Base-by-base conservation (phyloP, 2,888 invertebrate species). In the Ephialtes manifestator region DNA sequence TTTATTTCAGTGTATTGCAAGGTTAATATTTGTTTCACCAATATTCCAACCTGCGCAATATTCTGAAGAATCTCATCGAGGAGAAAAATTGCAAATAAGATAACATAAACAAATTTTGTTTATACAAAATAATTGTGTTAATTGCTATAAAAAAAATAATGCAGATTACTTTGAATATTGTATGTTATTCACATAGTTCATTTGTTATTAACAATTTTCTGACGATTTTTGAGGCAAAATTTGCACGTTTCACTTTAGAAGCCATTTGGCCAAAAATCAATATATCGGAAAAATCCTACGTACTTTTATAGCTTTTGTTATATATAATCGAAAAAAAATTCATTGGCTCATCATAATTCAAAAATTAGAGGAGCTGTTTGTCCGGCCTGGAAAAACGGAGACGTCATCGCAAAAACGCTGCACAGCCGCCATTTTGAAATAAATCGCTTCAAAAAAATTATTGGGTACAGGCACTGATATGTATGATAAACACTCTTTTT, bases 361-460 rank as follows among this genome's bases (percentile, higher is more conserved):
- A 31, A 31, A 31, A 31, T 31, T 31, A 31, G 3, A 31, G 5
- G 31, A 31, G 31, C 31, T 5, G 31, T 31, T 31, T 31, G 24
- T 58, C 28, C 58, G 58, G 58, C 60, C 60, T 35, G n/a, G 35
- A 60, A 60, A 60, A 60, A 60, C 60, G 60, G 31, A 60, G 60
- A 88, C 87, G 86, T 80, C 24, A 24, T 67, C 48, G 48, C 68
- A 68, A 60, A 60, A 74, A 74, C 58, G 74, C 60, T 74, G 28
- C 28, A 43, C 48, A 7, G 60, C 46, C 74, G 48, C 74, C 46
- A 60, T 48, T 74, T 74, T 60, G 43, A 24, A 46, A 74, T 48
- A 15, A 60, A 60, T 60, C 31, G 74, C 74, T 48, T 74, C 46
- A 60, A 74, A 74, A 60, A 74, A 60, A 60, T 60, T 46, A 74